These are phyloP conservation scores for Cranoglanis bouderius DNA, from an alignment of 2,113 vertebrate species.

Conservation along the genomic window DNA sequence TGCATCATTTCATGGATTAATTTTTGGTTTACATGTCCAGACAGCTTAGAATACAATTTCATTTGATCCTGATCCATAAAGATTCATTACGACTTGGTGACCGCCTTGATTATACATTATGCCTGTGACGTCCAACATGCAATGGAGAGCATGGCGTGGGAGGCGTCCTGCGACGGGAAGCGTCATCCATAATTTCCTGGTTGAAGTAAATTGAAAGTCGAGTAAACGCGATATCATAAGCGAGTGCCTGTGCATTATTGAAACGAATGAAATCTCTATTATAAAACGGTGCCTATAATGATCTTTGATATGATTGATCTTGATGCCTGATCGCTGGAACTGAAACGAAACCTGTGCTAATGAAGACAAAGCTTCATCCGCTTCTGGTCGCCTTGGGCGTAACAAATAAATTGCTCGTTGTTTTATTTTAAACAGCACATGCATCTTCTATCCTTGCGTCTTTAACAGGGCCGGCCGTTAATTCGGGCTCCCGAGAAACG, in stretches of 20 bases:
- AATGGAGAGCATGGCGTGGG: not conserved
- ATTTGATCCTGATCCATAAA: not conserved
- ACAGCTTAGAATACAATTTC: not conserved
- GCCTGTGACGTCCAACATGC: not conserved
- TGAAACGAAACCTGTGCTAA: conserved; percentile 51
- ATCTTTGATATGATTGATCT: conserved; percentile 50
- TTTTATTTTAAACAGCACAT: conserved; percentile 54
- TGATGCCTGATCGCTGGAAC: conserved; percentile 28
- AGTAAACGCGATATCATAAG: conserved; percentile 23
- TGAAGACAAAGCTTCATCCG: conserved; percentile 52
- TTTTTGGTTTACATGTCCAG: not conserved
- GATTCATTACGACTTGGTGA: conserved; percentile 1
- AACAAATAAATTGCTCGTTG: conserved; percentile 50
- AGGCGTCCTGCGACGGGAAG: not conserved
- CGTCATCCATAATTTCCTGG: conserved; percentile 15
- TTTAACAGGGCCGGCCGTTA: conserved; percentile 29
- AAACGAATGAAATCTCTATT: conserved; percentile 49
- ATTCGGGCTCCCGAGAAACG: not conserved
- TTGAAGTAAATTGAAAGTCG: conserved; percentile 31
- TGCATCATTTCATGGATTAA: not conserved
- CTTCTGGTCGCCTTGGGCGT: conserved; percentile 41
- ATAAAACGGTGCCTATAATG: conserved; percentile 40
- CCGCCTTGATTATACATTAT: not conserved
- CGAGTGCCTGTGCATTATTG: conserved; percentile 5
- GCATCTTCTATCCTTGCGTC: conserved; percentile 42